Evolutionary conservation across 2,888 invertebrate genomes (phyloP), one percentile per base, ranked within the genome.

Genomic region (Hypercompe scribonia): DNA sequence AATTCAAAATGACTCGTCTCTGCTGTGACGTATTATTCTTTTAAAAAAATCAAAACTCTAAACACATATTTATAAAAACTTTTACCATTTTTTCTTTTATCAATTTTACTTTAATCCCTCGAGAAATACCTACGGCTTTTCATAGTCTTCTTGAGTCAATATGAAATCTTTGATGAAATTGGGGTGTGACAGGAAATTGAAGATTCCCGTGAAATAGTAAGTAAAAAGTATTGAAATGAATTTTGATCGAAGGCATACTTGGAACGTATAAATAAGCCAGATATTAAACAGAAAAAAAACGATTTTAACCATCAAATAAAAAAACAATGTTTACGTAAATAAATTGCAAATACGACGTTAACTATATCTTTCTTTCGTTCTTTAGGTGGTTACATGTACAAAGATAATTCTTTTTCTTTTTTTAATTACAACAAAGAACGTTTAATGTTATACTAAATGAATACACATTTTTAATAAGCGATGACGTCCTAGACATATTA

Each of bases 31-130:
- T 68, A 46, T 33, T 21, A 11, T 31, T 31, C 31, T 33, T 50
- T 33, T 18, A 28, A 36, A 21, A 34, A 71, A n/a, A 31, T 54
- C 31, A 31, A 34, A 31, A 63, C 46, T 70, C 64, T 46, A 65
- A 71, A 72, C 31, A 72, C 58, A 66, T 70, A 66, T 70, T 61
- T 70, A 34, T 34, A 73, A 46, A 54, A 81, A 83, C 82, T 82
- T 83, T 83, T 76, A 71, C 71, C 68, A 24, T 18, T 42, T 81
- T 77, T 71, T 61, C 75, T 74, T 73, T 77, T 68, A 78, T 76
- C 77, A 78, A 84, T 80, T 75, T 83, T 81, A 71, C 65, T 58
- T 33, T 33, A 24, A 54, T 75, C 84, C 67, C 82, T 11, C 15
- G 82, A 77, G 84, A 70, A 70, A 36, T 36, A 28, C 33, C 31